Conservation (phyloP, 2,797 vertebrate species). For the Eidolon dupreanum region DNA sequence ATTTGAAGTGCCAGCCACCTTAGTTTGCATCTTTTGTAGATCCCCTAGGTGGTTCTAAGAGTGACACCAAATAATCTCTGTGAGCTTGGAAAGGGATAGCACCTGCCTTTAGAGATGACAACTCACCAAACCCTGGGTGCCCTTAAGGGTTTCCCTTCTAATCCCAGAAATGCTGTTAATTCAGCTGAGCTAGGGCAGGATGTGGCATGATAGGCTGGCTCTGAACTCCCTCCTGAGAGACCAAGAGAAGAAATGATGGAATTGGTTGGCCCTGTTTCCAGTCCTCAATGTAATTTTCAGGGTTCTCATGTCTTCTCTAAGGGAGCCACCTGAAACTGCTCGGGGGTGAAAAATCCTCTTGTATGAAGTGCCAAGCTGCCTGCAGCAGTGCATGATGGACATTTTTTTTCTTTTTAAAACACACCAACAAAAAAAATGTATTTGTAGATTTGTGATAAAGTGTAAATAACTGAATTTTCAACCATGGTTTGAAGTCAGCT, state of each 20-base stretch:
- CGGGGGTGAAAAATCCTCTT: slow-evolving; percentile 87
- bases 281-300: slow-evolving; percentile 26
- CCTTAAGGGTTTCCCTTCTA: slow-evolving; percentile 53
- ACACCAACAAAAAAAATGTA: slow-evolving; percentile 84
- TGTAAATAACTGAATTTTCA: slow-evolving; percentile 96
- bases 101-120: slow-evolving; percentile 34
- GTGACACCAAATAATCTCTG: slow-evolving; percentile 26
- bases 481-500: slow-evolving; percentile 96
- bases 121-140: slow-evolving; percentile 49
- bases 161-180: slow-evolving; percentile 43
- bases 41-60: slow-evolving; percentile 30
- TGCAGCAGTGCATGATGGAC: slow-evolving; percentile 83
- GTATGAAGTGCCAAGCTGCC: slow-evolving; percentile 80
- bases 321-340: slow-evolving; percentile 84
- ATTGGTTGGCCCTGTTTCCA: slow-evolving; percentile 55
- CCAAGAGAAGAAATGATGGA: slow-evolving; percentile 46
- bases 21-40: slow-evolving; percentile 19
- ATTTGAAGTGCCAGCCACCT: slow-evolving; percentile 48
- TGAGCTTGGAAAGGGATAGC: slow-evolving; percentile 33
- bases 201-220: slow-evolving; percentile 43
- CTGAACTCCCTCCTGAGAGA: slow-evolving; percentile 49
- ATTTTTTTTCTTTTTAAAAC: slow-evolving; percentile 83
- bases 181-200: slow-evolving; percentile 54
- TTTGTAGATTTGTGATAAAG: slow-evolving; percentile 90
- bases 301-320: slow-evolving; percentile 65